Percentiles rank a stretch among this genome's conserved stretches.
Conservation (phyloP, 1,140 invertebrate genomes). For the Holcopasites calliopsidis region DNA sequence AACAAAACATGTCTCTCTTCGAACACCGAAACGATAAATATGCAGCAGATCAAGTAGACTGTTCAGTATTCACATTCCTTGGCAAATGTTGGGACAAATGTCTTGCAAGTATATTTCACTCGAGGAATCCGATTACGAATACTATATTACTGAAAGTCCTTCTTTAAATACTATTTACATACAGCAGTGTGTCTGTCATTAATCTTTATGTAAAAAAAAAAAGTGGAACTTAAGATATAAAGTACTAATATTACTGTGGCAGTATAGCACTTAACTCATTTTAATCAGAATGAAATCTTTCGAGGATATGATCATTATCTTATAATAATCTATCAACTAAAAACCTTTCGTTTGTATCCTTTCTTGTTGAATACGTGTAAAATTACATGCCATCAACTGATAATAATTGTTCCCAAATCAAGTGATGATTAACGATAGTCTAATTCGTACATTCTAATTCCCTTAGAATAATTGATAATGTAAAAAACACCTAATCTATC, state of each 20-base stretch:
- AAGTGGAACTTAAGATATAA: constrained; percentile 40
- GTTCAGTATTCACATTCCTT: constrained; percentile 62
- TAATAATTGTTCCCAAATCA: constrained; percentile 19
- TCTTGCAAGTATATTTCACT: not conserved
- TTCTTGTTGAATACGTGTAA: not conserved
- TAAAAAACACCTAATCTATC: not conserved
- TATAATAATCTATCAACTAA: constrained; percentile 32
- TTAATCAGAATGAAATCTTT: constrained; percentile 32
- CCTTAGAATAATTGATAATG: not conserved
- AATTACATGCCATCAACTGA: constrained; percentile 5
- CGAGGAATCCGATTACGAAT: constrained; percentile 8
- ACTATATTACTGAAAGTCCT: constrained; percentile 17
- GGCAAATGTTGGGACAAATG: constrained; percentile 16
- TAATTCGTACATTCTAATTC: constrained; percentile 1
- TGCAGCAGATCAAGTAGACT: constrained; percentile 18
- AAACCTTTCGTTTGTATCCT: constrained; percentile 3
- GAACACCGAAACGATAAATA: constrained; percentile 56
- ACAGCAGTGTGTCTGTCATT: constrained; percentile 53
- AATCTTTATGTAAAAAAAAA: constrained; percentile 27
- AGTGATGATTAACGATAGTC: constrained; percentile 18
- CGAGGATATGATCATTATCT: constrained; percentile 22
- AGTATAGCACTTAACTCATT: constrained; percentile 56
- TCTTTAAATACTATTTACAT: constrained; percentile 58
- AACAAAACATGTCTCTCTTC: constrained; percentile 32
- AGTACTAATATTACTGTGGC: constrained; percentile 44